Conservation (phyloP, 2,888 invertebrate genomes). For the Lomographa bimaculata region DNA sequence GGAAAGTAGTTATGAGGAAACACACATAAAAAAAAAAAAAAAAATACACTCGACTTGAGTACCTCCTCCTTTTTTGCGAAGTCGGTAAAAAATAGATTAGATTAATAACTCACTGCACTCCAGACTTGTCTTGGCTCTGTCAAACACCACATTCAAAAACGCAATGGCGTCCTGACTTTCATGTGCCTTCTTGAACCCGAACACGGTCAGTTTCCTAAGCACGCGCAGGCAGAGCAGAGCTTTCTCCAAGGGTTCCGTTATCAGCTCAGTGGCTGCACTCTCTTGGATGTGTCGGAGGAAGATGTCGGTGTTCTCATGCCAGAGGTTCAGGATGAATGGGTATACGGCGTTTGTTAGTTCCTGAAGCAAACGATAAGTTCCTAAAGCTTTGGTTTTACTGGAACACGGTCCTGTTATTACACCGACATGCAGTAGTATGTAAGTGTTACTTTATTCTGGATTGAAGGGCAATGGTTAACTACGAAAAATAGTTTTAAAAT, state of each 20-base stretch:
- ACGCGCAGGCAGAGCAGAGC: slow-evolving; percentile 92
- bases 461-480: too few relatives aligned
- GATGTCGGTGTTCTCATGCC: slow-evolving; percentile 89
- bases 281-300: slow-evolving; percentile 87
- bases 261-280: slow-evolving; percentile 81
- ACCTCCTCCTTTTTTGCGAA: too few relatives aligned
- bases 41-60: too few relatives aligned
- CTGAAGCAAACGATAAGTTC: slow-evolving; percentile 58
- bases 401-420: too few relatives aligned
- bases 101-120: slow-evolving; percentile 94
- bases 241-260: slow-evolving; percentile 89
- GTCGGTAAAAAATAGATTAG: too few relatives aligned
- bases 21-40: too few relatives aligned
- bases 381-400: too few relatives aligned
- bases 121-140: slow-evolving; percentile 89
- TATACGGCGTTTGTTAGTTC: slow-evolving; percentile 91
- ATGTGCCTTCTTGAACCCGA: slow-evolving; percentile 91
- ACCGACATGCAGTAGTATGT: too few relatives aligned
- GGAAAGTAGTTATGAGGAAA: too few relatives aligned
- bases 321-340: slow-evolving; percentile 89
- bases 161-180: slow-evolving; percentile 89
- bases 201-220: slow-evolving; percentile 91
- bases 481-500: too few relatives aligned
- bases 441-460: too few relatives aligned
- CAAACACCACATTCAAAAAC: slow-evolving; percentile 91